Base-by-base conservation (phyloP, 2,113 vertebrate species). In the Pipra filicauda region DNA sequence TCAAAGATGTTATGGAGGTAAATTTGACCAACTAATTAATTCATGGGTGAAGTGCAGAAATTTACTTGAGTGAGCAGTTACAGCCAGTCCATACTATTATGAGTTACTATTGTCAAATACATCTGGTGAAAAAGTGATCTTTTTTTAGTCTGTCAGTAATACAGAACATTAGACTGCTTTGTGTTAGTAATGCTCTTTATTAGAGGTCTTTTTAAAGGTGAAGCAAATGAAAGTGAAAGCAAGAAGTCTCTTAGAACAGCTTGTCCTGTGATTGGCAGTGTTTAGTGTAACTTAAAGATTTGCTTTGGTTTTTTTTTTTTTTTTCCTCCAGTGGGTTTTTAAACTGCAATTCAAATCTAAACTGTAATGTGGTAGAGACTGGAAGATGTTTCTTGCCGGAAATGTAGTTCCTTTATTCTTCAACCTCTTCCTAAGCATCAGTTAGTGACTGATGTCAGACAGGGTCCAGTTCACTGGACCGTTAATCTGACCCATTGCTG, bases 1-100 rank as follows among this genome's bases (percentile, higher is more conserved):
- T 99, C 94, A 99, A 99, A 95, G 99, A 99, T 77, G 93, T 99
- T 76, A 99, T 99, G 98, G 99, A 99, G 99, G 99, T 99, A 97
- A 97, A 86, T 41, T 66, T 75, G 28, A 49, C 20, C 8, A 52
- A 41, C 9, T 64, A 61, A 18, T 77, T 57, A 79, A n/a, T 81
- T 91, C 5, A 18, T 64, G 9, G 14, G 5, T 52, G 10, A 27
- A 35, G 13, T 55, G 16, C 28, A 46, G 82, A 48, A 26, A 65
- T 12, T 65, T 37, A 21, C 9, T 62, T 0, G 5, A 61, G 18
- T 31, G 39, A 78, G 37, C 39, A 1, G 2, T 72, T 93, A 7
- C 0, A 69, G 16, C 28, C 11, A 12, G 1, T 82, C 41, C 1
- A 0, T 24, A 24, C 22, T 35, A n/a, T 83, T 49, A 85, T 39